phyloP scores from a whole-genome alignment of 2,113 vertebrate species.

The Sinocyclocheilus rhinocerous region DNA sequence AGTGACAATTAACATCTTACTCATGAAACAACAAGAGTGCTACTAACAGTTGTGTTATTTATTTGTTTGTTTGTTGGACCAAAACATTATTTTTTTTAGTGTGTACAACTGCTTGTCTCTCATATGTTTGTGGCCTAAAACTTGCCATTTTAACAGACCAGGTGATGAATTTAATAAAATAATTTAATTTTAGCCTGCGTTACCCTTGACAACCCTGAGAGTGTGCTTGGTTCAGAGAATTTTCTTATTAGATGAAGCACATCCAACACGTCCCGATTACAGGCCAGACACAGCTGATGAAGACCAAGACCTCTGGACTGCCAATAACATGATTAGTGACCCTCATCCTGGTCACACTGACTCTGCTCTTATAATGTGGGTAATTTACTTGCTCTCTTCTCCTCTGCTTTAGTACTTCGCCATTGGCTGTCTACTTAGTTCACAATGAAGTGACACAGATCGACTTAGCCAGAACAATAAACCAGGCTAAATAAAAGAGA shows the following conservation, averaged over 20 bases:
- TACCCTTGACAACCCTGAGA: not conserved
- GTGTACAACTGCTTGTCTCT: not conserved
- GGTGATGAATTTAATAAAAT: not conserved
- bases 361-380: not conserved
- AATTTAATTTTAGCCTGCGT: not conserved
- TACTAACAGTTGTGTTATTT: too few species aligned
- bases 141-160: not conserved
- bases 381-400: not conserved
- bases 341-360: not conserved
- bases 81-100: not conserved
- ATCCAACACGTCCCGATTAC: not conserved
- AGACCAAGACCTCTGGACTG: not conserved
- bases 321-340: conserved; percentile 31
- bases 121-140: not conserved
- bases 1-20: too few species aligned
- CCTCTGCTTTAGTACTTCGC: not conserved
- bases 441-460: not conserved
- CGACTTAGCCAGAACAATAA: conserved; percentile 19
- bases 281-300: not conserved
- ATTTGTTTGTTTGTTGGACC: too few species aligned
- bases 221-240: not conserved
- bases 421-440: conserved; percentile 27
- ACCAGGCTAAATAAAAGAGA: not conserved
- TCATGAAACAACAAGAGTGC: too few species aligned
- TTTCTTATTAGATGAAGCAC: not conserved